Base-by-base conservation (phyloP, 2,888 invertebrate species). In the Lamellibrachia satsuma region DNA sequence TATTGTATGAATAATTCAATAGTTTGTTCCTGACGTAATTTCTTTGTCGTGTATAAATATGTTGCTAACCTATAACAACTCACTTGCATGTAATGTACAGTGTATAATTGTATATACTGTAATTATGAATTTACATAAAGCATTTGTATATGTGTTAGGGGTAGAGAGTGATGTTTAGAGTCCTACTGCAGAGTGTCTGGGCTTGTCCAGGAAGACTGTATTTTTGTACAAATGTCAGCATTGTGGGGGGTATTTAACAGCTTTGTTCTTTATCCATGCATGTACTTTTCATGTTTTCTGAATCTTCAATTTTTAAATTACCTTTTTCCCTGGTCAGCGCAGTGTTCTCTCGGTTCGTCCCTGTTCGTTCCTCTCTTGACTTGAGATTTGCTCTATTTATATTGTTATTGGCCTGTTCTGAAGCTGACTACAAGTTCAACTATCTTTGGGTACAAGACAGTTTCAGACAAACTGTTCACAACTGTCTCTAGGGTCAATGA, bases 21-120 rank as follows among this genome's bases (percentile, higher is more conserved):
- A 75, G 75, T 75, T 4, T 75, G 75, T 75, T 75, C 75, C 15
- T 75, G 75, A n/a, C 75, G n/a, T 75, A 75, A 75, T 75, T 75
- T 75, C 22, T 11, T 75, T 75, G 75, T 75, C 15, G 22, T 22
- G n/a, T 75, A 75, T 75, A 75, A 75, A 15, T 75, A 15, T 75
- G 75, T 75, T 75, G 75, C 75, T 75, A 75, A 75, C 75, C n/a
- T 75, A 75, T 75, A n/a, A 75, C 75, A 75, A 75, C 75, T 39
- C 39, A 39, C 39, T n/a, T 75, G 75, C 75, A 75, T 75, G n/a
- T 75, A 75, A 75, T 75, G 22, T 75, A 75, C 75, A 22, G n/a
- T 75, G 75, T 75, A 75, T 75, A 75, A 75, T 39, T 39, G 39
- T 75, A 75, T 75, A 75, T 75, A 75, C 75, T 3, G 75, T 75